Percentiles rank a stretch among this genome's conserved stretches.
Conservation (phyloP, 2,113 vertebrate genomes). For the Cyprinodon tularosa region DNA sequence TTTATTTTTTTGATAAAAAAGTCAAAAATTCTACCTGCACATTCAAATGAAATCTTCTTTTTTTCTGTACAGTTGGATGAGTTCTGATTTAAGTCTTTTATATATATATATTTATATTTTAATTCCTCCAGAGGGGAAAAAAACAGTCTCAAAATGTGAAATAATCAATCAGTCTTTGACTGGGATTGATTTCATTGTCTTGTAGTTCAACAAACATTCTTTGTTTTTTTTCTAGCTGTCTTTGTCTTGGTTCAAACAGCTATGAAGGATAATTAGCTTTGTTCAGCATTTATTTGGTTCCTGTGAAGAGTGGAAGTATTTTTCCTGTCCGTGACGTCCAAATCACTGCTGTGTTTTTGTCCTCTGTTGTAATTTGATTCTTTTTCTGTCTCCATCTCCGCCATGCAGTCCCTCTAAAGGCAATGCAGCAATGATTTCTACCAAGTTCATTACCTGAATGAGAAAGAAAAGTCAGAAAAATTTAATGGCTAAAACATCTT, state of each 20-base stretch:
- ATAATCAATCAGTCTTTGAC: conserved; percentile 86
- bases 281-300: conserved; percentile 84
- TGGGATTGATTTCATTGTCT: conserved; percentile 82
- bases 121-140: conserved; percentile 70
- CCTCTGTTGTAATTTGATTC: conserved; percentile 40
- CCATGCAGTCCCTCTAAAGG: conserved; percentile 90
- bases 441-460: conserved; percentile 86
- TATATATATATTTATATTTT: conserved; percentile 19
- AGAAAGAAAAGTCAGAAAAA: conserved; percentile 65
- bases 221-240: conserved; percentile 40
- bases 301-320: conserved; percentile 94
- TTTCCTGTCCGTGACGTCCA: conserved; percentile 70
- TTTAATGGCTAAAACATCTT: neutral
- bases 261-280: conserved; percentile 80
- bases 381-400: conserved; percentile 67
- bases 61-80: conserved; percentile 79
- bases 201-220: conserved; percentile 65
- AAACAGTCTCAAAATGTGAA: conserved; percentile 77
- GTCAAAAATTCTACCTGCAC: conserved; percentile 87
- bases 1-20: conserved; percentile 73
- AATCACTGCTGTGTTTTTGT: conserved; percentile 50
- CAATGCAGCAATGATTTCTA: conserved; percentile 87
- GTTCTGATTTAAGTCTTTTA: conserved; percentile 63
- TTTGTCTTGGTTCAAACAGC: conserved; percentile 79
- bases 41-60: conserved; percentile 85